Evolutionary conservation across 2,888 invertebrate genomes (phyloP).

Genomic region (Choreutis nemorana): DNA sequence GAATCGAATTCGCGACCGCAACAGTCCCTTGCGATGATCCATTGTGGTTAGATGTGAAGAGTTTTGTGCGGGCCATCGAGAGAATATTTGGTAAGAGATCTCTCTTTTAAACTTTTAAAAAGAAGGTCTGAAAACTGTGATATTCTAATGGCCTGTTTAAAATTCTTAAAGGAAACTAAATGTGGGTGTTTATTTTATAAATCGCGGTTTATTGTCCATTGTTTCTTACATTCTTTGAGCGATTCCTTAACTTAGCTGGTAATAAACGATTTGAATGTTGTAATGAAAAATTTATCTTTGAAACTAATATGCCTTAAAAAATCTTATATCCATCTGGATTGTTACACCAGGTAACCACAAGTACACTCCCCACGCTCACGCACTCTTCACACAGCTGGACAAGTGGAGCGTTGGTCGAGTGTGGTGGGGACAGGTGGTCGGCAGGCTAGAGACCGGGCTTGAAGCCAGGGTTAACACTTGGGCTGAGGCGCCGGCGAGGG

Average conservation of each 20-base stretch:
- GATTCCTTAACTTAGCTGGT: too few species aligned
- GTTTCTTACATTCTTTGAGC: too few species aligned
- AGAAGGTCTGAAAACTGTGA: too few species aligned
- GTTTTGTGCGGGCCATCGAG: constrained; percentile 35
- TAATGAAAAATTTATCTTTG: too few species aligned
- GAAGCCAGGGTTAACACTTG: constrained; percentile 29
- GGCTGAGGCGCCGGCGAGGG: constrained; percentile 23
- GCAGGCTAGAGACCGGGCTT: constrained; percentile 29
- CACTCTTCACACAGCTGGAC: constrained; percentile 42
- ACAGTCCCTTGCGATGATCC: constrained; percentile 19
- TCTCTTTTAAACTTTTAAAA: too few species aligned
- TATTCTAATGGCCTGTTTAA: too few species aligned
- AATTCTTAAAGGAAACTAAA: too few species aligned
- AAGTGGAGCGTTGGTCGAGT: constrained; percentile 37
- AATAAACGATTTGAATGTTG: too few species aligned
- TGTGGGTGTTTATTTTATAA: too few species aligned
- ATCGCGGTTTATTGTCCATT: too few species aligned
- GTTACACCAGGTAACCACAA: constrained; percentile 36
- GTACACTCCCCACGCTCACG: constrained; percentile 38
- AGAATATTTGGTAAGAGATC: constrained; percentile 45
- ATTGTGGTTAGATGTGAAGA: constrained; percentile 34
- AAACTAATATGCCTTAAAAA: too few species aligned
- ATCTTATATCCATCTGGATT: not conserved
- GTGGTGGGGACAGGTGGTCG: constrained; percentile 47
- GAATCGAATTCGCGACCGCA: constrained; percentile 33